phyloP scores from a whole-genome alignment of 2,797 vertebrate species.

The Apogon hyalosoma region DNA sequence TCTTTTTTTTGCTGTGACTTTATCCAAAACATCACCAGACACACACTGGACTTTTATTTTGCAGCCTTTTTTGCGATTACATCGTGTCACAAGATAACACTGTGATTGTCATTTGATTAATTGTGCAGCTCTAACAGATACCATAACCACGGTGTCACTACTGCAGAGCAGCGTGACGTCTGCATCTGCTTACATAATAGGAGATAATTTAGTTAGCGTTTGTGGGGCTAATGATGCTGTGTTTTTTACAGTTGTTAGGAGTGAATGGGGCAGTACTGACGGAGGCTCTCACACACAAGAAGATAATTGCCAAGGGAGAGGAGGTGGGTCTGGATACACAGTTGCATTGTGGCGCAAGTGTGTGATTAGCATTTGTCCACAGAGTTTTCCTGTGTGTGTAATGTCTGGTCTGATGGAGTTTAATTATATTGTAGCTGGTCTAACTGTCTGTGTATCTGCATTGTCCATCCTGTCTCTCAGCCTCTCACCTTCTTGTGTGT shows the following conservation, averaged over 20 bases:
- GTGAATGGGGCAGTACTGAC: slow-evolving; percentile 89
- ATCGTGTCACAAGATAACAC: no score
- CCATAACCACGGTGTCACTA: background rate
- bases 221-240: slow-evolving; percentile 39
- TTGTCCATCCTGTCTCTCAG: slow-evolving; percentile 5
- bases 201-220: background rate
- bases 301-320: slow-evolving; percentile 97
- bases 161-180: background rate
- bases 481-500: slow-evolving; percentile 16
- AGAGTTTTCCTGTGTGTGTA: slow-evolving; percentile 60
- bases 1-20: no score
- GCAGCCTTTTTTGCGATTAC: no score
- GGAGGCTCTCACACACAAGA: slow-evolving; percentile 95
- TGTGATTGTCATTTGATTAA: no score
- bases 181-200: background rate
- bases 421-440: slow-evolving; percentile 31
- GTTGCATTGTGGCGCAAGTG: slow-evolving; percentile 24
- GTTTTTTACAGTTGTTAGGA: slow-evolving; percentile 88
- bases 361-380: slow-evolving; percentile 52
- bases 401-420: slow-evolving; percentile 42
- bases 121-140: slow-evolving; percentile 2
- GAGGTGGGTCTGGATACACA: slow-evolving; percentile 84
- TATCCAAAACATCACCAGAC: no score
- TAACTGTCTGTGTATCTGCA: slow-evolving; percentile 20
- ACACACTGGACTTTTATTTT: no score